Evolutionary conservation across 1,140 invertebrate species (phyloP), one percentile per base, ranked within the genome.

Genomic region (Tetramorium parvispinum): DNA sequence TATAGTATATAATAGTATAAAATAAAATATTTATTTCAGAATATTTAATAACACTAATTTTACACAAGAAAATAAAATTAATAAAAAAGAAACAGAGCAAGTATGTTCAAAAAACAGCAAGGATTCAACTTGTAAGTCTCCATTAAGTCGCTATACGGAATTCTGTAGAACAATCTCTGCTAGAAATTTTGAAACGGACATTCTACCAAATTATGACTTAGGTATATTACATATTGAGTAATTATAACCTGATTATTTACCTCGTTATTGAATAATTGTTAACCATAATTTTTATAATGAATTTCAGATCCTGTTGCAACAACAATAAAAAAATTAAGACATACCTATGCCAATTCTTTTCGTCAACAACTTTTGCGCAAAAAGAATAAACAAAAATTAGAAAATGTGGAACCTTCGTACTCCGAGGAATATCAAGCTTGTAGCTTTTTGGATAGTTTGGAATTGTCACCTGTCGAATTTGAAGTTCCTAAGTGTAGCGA

Each of bases 261-360:
- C 2, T 65, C 3, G 8, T 65, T 21, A 70, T 43, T 43, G 1
- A n/a, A 3, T 49, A 24, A 37, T 79, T 21, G 10, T 53, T 53
- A 21, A 66, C 3, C 21, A 21, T 77, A 27, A 65, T 32, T 65
- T 32, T 78, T 51, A 16, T 66, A 32, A 21, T 32, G 21, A 16
- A 2, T 70, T 78, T 40, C 68, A 81, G 78, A 55, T 81, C 78
- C 78, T 57, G 8, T 71, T 70, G 24, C 13, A 55, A 55, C 16
- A 53, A 55, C 16, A 55, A 32, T 40, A 1, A 55, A 43, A 27
- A 81, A n/a, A n/a, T 55, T 81, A 8, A 27, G 3, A n/a, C 1
- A 40, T 32, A 8, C 1, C 8, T 81, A 27, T 16, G 7, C 43
- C 53, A 10, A 79, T 21, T 24, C 43, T 79, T 79, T 66, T 32